These are phyloP conservation scores for Drosophila sordidapex DNA, from an alignment of 2,888 invertebrate species.

Conservation along the genomic window DNA sequence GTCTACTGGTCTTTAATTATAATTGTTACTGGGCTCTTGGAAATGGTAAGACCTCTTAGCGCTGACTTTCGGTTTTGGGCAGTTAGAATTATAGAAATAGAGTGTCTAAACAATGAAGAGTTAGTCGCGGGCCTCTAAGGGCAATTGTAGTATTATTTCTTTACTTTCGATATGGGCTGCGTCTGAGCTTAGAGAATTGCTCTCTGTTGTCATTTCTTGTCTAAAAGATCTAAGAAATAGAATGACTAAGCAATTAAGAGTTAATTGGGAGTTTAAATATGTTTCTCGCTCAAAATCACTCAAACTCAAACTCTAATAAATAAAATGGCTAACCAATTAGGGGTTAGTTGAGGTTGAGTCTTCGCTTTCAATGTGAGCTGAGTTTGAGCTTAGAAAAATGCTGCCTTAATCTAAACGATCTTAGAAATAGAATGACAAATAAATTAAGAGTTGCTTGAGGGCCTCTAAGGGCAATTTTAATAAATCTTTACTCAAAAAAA, in stretches of 20 bases:
- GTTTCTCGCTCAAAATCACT: not conserved
- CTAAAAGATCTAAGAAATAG: not conserved
- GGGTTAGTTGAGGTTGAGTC: not conserved
- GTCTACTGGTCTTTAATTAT: slow-evolving; percentile 6
- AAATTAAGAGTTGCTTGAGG: not conserved
- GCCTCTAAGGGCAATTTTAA: not conserved
- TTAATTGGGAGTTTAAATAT: not conserved
- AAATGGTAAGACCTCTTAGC: slow-evolving; percentile 58
- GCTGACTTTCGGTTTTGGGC: slow-evolving; percentile 57
- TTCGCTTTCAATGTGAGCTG: not conserved
- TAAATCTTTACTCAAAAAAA: not conserved
- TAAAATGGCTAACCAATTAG: not conserved
- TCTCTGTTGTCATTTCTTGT: slow-evolving; percentile 16
- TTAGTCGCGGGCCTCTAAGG: slow-evolving; percentile 5
- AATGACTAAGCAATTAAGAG: not conserved
- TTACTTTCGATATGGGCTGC: slow-evolving; percentile 1
- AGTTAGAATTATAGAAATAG: slow-evolving; percentile 2
- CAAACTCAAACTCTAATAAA: not conserved
- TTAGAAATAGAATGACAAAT: not conserved
- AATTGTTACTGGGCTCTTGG: slow-evolving; percentile 32
- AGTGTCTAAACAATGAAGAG: slow-evolving; percentile 12
- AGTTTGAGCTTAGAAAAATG: not conserved
- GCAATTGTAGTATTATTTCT: not conserved
- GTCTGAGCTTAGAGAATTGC: not conserved
- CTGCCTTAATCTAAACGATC: not conserved